These are phyloP conservation scores for Enteromius argenteus DNA, from an alignment of 2,797 vertebrate genomes.

Conservation along the genomic window DNA sequence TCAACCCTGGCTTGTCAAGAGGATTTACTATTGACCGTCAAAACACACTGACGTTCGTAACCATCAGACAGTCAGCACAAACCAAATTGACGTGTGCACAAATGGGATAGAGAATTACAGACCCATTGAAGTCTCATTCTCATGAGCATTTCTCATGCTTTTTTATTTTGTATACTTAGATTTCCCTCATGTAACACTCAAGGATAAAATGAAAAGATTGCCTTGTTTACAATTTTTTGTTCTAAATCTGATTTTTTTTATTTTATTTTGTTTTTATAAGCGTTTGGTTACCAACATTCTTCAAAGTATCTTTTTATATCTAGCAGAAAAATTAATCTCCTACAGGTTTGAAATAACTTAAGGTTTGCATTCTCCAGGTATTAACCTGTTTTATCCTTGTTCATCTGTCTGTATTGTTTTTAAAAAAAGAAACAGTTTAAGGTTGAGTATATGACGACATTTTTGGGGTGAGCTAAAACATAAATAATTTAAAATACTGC, in stretches of 20 bases:
- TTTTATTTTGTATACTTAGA: not conserved
- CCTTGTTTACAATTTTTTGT: not conserved
- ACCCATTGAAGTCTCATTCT: slow-evolving; percentile 38
- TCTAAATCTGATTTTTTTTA: not conserved
- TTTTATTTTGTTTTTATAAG: no score
- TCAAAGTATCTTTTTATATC: not conserved
- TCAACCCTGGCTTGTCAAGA: slow-evolving; percentile 65
- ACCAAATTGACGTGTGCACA: slow-evolving; percentile 62
- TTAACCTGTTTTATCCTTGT: not conserved
- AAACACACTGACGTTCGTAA: slow-evolving; percentile 59
- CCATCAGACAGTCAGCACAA: slow-evolving; percentile 60
- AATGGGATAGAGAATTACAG: slow-evolving; percentile 61
- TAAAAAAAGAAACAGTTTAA: not conserved
- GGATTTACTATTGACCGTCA: slow-evolving; percentile 62
- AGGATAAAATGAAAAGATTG: not conserved
- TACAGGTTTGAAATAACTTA: not conserved
- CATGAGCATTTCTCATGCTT: not conserved
- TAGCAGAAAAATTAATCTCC: not conserved
- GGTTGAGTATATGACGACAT: not conserved
- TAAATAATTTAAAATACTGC: not conserved
- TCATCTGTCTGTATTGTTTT: not conserved
- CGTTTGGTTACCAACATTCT: not conserved
- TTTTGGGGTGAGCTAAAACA: not conserved
- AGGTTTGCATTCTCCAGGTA: not conserved
- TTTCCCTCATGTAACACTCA: not conserved